A percentile compares a stretch with the other conserved stretches of the same genome.
These are phyloP conservation scores for Pluvialis apricaria DNA, from an alignment of 2,113 vertebrate genomes.

Conservation along the genomic window DNA sequence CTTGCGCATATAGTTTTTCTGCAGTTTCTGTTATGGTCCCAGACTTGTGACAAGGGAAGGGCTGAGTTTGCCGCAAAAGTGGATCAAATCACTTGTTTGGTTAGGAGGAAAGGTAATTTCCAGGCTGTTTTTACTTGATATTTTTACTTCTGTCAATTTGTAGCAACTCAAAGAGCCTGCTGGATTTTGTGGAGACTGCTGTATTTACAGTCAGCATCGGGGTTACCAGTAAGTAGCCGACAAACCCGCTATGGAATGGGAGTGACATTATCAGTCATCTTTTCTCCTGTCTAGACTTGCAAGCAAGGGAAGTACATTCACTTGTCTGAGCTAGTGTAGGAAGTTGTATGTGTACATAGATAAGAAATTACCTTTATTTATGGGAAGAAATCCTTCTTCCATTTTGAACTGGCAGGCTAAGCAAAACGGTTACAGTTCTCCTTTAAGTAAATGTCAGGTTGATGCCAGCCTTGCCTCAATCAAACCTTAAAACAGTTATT, in stretches of 20 bases:
- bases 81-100: background rate
- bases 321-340: conserved; percentile 2
- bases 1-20: background rate
- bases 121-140: background rate
- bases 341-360: conserved; percentile 17
- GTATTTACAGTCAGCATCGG: background rate
- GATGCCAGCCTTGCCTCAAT: background rate
- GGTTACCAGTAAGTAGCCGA: background rate
- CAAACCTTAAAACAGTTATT: background rate
- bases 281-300: conserved; percentile 18
- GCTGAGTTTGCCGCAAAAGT: background rate
- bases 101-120: conserved; percentile 2
- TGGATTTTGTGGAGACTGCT: background rate
- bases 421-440: background rate
- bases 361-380: conserved; percentile 47
- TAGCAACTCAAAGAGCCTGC: background rate
- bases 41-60: background rate
- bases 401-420: background rate
- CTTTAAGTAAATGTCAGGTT: background rate
- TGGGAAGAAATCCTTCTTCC: background rate
- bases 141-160: background rate
- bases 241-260: background rate
- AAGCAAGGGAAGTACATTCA: background rate
- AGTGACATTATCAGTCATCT: conserved; percentile 30
- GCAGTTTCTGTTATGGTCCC: background rate